phyloP scores from a whole-genome alignment of 2,113 vertebrate genomes.

The Prunella fulvescens region DNA sequence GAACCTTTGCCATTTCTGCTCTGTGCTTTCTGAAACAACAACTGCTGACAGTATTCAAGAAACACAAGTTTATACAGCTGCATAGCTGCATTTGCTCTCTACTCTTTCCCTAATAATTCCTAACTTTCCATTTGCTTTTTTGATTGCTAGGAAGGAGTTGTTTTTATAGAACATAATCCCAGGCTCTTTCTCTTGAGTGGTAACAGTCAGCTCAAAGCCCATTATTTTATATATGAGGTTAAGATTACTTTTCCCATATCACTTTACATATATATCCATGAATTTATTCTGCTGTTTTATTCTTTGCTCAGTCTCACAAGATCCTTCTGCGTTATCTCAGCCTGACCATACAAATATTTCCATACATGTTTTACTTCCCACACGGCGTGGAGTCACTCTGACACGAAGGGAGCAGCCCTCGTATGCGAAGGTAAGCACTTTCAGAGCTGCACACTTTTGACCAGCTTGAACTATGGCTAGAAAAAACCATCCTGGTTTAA shows the following conservation, averaged over 20 bases:
- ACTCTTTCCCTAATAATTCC: constrained; percentile 8
- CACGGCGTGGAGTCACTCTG: background rate
- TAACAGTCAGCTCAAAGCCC: background rate
- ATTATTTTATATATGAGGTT: constrained; percentile 25
- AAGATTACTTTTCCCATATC: constrained; percentile 18
- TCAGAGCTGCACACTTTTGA: background rate
- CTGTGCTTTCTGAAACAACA: background rate
- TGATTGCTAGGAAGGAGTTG: constrained; percentile 22
- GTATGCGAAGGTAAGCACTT: background rate
- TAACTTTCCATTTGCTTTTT: constrained; percentile 28
- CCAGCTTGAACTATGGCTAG: background rate
- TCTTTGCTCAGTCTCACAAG: background rate
- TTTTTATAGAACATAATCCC: constrained; percentile 42
- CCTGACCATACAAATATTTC: background rate
- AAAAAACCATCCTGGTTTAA: background rate
- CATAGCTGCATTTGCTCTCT: background rate
- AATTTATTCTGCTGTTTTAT: constrained; percentile 9
- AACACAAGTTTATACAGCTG: constrained; percentile 32
- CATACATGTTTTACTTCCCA: background rate
- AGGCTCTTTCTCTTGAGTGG: constrained; percentile 6
- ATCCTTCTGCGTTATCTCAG: constrained; percentile 11
- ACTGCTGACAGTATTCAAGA: background rate
- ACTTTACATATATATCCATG: background rate
- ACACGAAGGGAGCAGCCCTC: background rate
- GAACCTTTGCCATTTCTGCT: background rate